These are phyloP conservation scores for Drosophila buzzatii DNA, from an alignment of 2,888 invertebrate species.

Conservation along the genomic window DNA sequence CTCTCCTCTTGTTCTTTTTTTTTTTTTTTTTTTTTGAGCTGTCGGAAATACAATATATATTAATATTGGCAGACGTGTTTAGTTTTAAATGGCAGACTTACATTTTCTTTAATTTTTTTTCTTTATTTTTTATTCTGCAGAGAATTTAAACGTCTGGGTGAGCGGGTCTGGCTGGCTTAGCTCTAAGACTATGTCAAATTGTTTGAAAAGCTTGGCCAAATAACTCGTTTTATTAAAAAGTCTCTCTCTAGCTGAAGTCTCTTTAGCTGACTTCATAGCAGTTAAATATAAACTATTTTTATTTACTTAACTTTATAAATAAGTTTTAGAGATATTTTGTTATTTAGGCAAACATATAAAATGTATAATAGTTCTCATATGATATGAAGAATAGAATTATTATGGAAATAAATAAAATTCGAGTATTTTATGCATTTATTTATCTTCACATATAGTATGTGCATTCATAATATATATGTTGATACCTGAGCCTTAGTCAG, in stretches of 20 bases:
- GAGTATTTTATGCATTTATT: no score
- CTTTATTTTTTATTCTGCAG: neutral
- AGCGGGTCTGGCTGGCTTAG: slow-evolving; percentile 3
- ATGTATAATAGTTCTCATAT: no score
- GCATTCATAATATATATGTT: no score
- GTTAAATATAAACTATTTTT: neutral
- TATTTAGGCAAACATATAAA: neutral
- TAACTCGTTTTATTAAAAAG: slow-evolving; percentile 15
- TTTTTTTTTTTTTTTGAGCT: slow-evolving; percentile 8
- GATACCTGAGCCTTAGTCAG: no score
- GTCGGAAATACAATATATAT: slow-evolving; percentile 50
- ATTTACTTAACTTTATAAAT: neutral
- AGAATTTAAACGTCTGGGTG: slow-evolving; percentile 15
- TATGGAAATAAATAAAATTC: no score
- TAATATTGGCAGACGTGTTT: slow-evolving; percentile 62
- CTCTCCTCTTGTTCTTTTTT: slow-evolving; percentile 12
- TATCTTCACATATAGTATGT: no score
- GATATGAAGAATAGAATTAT: no score
- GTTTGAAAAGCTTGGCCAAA: slow-evolving; percentile 20
- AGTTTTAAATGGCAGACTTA: slow-evolving; percentile 45
- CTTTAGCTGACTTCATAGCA: neutral
- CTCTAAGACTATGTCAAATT: slow-evolving; percentile 16
- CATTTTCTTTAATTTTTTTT: neutral
- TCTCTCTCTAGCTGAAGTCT: neutral
- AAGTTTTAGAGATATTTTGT: no score